phyloP scores from a whole-genome alignment of 2,113 vertebrate species.

The Hiodon alosoides region DNA sequence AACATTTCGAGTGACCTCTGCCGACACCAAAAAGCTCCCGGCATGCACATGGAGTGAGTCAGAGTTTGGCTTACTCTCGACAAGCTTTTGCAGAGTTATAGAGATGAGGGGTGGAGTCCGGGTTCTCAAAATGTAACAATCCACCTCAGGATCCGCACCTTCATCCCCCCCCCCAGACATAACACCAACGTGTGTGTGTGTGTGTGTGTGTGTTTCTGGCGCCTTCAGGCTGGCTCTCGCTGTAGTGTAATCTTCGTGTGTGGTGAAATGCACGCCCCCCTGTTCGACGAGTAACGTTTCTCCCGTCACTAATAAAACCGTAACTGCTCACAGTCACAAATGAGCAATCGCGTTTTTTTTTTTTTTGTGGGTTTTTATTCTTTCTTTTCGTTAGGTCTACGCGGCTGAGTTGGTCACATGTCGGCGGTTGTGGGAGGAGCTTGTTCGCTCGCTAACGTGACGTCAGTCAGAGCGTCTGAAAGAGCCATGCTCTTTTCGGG shows the following conservation, averaged over 20 bases:
- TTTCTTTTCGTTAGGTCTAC: not conserved
- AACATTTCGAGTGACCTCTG: slow-evolving; percentile 13
- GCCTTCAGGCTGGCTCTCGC: not conserved
- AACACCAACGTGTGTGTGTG: not conserved
- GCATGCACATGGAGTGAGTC: slow-evolving; percentile 34
- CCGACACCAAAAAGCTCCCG: slow-evolving; percentile 15
- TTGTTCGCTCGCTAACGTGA: no score
- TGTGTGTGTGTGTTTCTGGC: not conserved
- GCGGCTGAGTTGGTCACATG: not conserved
- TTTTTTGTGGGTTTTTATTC: not conserved
- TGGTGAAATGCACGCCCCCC: not conserved
- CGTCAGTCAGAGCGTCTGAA: no score
- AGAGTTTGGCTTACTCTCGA: slow-evolving; percentile 22
- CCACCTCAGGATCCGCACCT: slow-evolving; percentile 3
- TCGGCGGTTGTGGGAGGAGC: no score
- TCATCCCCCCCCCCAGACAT: not conserved
- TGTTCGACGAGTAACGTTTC: not conserved
- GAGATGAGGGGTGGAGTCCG: not conserved
- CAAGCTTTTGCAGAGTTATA: slow-evolving; percentile 7
- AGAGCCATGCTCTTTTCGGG: no score
- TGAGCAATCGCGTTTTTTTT: not conserved
- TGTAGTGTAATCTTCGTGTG: not conserved
- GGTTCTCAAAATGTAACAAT: not conserved
- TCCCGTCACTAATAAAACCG: no score
- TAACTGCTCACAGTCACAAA: no score